A percentile compares a stretch with the other conserved stretches of the same genome.
These are phyloP conservation scores for Xylota sylvarum DNA, from an alignment of 2,888 invertebrate genomes.

Conservation along the genomic window DNA sequence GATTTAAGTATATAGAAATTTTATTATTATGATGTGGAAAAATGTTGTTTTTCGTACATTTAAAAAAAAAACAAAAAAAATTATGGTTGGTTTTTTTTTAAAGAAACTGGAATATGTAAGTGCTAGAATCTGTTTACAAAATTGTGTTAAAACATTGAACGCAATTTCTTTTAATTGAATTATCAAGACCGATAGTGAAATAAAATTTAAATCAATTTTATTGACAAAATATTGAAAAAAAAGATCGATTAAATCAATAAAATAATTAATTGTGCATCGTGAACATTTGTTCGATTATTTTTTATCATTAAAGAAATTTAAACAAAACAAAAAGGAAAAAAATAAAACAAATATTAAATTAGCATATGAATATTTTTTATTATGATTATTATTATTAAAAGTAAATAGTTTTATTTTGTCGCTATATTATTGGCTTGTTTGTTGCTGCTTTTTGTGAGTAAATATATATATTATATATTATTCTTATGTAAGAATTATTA, in stretches of 20 bases:
- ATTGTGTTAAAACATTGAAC: slow-evolving; percentile 17
- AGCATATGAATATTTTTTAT: slow-evolving; percentile 70
- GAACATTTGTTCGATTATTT: slow-evolving; percentile 66
- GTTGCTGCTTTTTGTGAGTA: slow-evolving; percentile 84
- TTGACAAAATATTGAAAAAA: slow-evolving; percentile 32
- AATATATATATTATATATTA: slow-evolving; percentile 78
- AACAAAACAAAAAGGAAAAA: slow-evolving; percentile 24
- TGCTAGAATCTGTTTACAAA: slow-evolving; percentile 52
- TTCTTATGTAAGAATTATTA: slow-evolving; percentile 77
- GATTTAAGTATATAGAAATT: slow-evolving; percentile 46
- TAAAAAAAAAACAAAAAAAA: slow-evolving; percentile 14
- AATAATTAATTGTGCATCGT: slow-evolving; percentile 41
- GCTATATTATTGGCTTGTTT: slow-evolving; percentile 82
- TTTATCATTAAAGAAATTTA: slow-evolving; percentile 46
- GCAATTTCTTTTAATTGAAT: slow-evolving; percentile 20
- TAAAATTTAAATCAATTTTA: slow-evolving; percentile 56
- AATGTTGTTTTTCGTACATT: slow-evolving; percentile 39
- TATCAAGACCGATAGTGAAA: slow-evolving; percentile 52
- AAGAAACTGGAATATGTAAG: slow-evolving; percentile 37
- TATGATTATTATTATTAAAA: slow-evolving; percentile 71
- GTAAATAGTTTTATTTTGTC: slow-evolving; percentile 75
- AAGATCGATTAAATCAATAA: slow-evolving; percentile 46
- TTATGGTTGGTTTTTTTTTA: slow-evolving; percentile 36
- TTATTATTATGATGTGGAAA: slow-evolving; percentile 48
- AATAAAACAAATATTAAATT: slow-evolving; percentile 59